Conservation (phyloP, 2,113 vertebrate species). For the Todiramphus saurophagus region DNA sequence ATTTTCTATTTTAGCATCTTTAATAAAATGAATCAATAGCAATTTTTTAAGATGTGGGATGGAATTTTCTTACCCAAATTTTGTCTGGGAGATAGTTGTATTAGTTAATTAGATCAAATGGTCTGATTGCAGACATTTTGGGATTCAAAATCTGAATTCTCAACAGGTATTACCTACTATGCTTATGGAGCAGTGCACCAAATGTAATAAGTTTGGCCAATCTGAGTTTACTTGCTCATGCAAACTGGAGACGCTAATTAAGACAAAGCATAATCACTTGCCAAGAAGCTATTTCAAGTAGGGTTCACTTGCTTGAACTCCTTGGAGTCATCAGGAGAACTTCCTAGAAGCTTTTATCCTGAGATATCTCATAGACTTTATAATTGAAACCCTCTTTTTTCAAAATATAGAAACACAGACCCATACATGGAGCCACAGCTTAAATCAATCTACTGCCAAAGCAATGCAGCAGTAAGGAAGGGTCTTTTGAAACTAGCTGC, state of each 20-base stretch:
- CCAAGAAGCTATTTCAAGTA: neutral
- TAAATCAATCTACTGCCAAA: neutral
- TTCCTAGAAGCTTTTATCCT: neutral
- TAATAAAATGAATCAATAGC: neutral
- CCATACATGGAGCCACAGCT: accelerated
- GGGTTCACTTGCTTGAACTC: neutral
- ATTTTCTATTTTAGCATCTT: neutral
- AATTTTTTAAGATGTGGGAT: neutral
- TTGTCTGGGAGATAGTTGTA: neutral
- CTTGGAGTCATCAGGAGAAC: neutral
- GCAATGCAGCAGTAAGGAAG: neutral
- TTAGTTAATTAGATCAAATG: neutral
- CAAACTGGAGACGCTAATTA: neutral
- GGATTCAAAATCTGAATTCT: neutral
- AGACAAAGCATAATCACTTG: neutral
- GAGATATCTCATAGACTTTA: neutral
- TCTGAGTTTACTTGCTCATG: neutral
- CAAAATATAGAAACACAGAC: neutral
- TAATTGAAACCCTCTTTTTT: neutral
- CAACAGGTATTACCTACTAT: neutral
- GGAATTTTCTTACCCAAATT: neutral
- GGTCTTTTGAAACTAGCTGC: neutral
- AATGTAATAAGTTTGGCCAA: neutral
- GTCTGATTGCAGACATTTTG: accelerated
- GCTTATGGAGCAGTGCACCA: neutral